phyloP scores from a whole-genome alignment of 2,113 vertebrate species.

The Electrona antarctica region DNA sequence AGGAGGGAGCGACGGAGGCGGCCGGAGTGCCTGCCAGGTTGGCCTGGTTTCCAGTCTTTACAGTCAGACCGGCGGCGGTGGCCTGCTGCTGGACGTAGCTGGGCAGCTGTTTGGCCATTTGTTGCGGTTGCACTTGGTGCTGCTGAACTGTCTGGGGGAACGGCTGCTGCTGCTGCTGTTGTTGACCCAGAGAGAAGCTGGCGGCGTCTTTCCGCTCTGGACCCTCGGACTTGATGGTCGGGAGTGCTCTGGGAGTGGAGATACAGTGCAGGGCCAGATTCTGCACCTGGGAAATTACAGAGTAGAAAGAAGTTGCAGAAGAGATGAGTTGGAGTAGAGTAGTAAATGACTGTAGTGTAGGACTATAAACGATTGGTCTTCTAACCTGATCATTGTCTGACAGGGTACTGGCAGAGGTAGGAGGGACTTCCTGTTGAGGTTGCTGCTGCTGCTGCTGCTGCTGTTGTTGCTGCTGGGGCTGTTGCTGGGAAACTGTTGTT shows the following conservation, averaged over 20 bases:
- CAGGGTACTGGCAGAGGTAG: conserved; percentile 83
- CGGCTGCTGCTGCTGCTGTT: conserved; percentile 83
- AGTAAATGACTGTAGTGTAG: background rate
- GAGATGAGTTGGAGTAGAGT: background rate
- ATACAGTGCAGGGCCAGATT: conserved; percentile 79
- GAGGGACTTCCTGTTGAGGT: conserved; percentile 85
- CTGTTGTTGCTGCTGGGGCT: conserved; percentile 81
- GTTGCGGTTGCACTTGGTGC: conserved; percentile 78
- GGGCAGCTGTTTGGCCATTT: conserved; percentile 67
- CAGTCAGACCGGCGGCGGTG: conserved; percentile 50
- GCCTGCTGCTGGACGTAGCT: conserved; percentile 62
- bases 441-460: conserved; percentile 70
- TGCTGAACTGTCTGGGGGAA: conserved; percentile 78
- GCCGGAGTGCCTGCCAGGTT: conserved; percentile 59
- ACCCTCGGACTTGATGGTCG: conserved; percentile 76
- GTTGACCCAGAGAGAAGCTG: conserved; percentile 86
- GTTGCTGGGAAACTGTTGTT: conserved; percentile 78
- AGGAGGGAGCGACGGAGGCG: conserved; percentile 60
- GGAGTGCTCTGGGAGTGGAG: conserved; percentile 66
- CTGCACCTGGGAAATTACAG: conserved; percentile 66
- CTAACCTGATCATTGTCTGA: conserved; percentile 92
- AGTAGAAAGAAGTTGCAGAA: background rate
- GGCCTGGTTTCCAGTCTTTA: conserved; percentile 69
- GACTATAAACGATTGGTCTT: background rate
- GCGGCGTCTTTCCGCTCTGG: conserved; percentile 79